A percentile compares a stretch with the other conserved stretches of the same genome.
phyloP scores from a whole-genome alignment of 2,113 vertebrate genomes.

The Psettodes erumei region DNA sequence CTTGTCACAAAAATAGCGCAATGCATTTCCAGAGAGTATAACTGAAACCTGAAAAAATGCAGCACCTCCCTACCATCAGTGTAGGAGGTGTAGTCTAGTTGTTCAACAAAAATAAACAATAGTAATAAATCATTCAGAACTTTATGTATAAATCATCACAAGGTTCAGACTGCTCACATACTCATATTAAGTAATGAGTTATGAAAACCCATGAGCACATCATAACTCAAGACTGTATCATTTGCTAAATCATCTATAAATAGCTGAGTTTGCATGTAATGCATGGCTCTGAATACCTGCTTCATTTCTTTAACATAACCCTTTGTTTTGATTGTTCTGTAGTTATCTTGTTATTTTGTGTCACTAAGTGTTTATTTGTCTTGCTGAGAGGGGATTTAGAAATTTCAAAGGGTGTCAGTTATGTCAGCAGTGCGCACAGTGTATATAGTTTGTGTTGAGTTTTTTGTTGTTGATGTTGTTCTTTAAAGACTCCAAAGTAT shows the following conservation, averaged over 20 bases:
- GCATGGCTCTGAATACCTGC: slow-evolving; percentile 62
- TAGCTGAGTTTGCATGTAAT: slow-evolving; percentile 62
- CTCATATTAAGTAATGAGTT: background rate
- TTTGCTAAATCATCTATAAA: slow-evolving; percentile 6
- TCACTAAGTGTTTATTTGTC: background rate
- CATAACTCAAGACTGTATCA: background rate
- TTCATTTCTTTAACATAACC: slow-evolving; percentile 16
- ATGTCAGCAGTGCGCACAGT: background rate
- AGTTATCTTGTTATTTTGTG: slow-evolving; percentile 14
- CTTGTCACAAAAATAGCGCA: background rate
- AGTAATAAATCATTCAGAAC: background rate
- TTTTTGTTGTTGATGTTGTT: too few species aligned
- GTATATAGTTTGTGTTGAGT: too few species aligned
- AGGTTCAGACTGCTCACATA: background rate
- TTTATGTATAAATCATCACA: background rate
- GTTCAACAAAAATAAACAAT: background rate
- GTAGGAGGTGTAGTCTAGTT: background rate
- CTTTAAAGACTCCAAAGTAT: background rate
- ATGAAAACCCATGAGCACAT: background rate
- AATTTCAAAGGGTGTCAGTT: slow-evolving; percentile 5
- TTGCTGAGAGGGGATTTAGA: slow-evolving; percentile 6
- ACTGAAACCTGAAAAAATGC: background rate
- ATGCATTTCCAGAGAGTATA: background rate
- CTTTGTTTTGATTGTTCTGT: slow-evolving; percentile 22
- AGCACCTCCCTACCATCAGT: too few species aligned